Conservation (phyloP, 2,797 vertebrate genomes). For the Rhinella marina region DNA sequence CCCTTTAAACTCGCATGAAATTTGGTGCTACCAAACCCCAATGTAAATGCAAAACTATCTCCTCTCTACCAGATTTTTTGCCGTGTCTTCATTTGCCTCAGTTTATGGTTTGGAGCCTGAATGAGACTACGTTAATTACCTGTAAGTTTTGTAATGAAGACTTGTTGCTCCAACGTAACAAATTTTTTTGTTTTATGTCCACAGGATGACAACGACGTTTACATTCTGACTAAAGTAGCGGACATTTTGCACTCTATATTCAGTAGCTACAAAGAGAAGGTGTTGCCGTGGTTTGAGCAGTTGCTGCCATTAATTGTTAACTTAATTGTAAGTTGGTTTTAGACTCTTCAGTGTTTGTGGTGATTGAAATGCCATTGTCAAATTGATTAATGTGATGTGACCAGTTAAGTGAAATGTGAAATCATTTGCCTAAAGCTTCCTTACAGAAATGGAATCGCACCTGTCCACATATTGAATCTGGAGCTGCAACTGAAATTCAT, state of each 20-base stretch:
- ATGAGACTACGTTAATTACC: too few relatives aligned
- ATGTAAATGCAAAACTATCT: too few relatives aligned
- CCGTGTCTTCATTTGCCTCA: too few relatives aligned
- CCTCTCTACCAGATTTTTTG: too few relatives aligned
- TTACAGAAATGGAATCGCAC: too few relatives aligned
- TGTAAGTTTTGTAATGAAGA: neutral
- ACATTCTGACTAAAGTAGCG: constrained; percentile 98
- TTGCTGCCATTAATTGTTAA: constrained; percentile 94
- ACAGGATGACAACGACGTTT: constrained; percentile 97
- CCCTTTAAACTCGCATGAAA: too few relatives aligned
- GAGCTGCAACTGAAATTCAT: too few relatives aligned
- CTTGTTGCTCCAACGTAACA: neutral
- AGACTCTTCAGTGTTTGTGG: neutral
- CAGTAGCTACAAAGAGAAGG: constrained; percentile 95
- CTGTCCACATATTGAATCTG: too few relatives aligned
- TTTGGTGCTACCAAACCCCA: too few relatives aligned
- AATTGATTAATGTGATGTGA: neutral
- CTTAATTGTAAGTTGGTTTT: constrained; percentile 88
- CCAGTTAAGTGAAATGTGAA: neutral
- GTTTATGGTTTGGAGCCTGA: too few relatives aligned
- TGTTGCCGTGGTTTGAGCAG: constrained; percentile 97
- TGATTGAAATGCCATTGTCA: neutral
- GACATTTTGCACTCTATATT: constrained; percentile 98
- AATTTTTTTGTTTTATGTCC: constrained; percentile 41
- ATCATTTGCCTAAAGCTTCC: too few relatives aligned